Evolutionary conservation across 1,140 invertebrate species (phyloP).

Genomic region (Cydia amplana): DNA sequence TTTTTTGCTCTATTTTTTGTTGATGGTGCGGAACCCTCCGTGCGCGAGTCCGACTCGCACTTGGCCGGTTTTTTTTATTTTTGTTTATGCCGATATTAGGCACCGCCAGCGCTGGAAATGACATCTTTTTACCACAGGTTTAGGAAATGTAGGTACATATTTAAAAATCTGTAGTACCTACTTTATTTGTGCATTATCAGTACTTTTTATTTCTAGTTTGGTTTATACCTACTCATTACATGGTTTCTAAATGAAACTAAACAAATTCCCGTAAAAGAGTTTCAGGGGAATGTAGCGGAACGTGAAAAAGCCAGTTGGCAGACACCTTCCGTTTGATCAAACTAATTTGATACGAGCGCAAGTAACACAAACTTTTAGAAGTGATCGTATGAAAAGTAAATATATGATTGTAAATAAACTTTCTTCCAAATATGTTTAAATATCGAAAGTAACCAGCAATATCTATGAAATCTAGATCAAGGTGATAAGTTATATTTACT

Average conservation of each 20-base stretch:
- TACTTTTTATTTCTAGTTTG: too few species aligned
- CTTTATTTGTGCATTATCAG: too few species aligned
- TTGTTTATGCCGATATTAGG: constrained; percentile 55
- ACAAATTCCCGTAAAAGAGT: background rate
- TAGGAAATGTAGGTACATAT: too few species aligned
- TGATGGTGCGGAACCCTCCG: too few species aligned
- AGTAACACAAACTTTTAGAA: constrained; percentile 24
- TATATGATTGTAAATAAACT: background rate
- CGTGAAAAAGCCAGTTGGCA: background rate
- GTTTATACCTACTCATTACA: background rate
- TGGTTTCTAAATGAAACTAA: background rate
- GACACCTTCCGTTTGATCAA: constrained; percentile 47
- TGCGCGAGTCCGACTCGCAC: too few species aligned
- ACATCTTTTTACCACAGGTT: background rate
- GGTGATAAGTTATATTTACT: too few species aligned
- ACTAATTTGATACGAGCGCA: constrained; percentile 48
- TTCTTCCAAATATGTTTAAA: background rate
- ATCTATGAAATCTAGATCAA: too few species aligned
- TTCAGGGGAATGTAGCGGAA: background rate
- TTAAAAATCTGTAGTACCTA: too few species aligned
- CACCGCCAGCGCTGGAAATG: background rate
- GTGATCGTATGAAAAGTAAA: background rate
- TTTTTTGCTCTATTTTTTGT: too few species aligned
- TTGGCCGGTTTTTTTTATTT: constrained; percentile 32
- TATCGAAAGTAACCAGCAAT: too few species aligned